Conservation (phyloP, 2,888 invertebrate species). For the Halocaridina rubra region DNA sequence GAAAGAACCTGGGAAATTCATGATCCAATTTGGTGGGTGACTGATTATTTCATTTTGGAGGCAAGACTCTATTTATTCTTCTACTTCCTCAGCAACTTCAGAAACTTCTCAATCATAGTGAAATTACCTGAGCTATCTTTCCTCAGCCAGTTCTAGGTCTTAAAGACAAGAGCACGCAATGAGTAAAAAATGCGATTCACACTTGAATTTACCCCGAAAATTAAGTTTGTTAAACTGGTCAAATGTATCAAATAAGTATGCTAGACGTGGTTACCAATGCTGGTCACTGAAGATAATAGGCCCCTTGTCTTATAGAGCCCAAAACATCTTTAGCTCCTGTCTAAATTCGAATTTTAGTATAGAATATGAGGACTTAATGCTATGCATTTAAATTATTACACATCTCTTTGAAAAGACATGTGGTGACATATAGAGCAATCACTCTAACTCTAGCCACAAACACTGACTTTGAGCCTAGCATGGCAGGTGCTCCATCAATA, state of each 20-base stretch:
- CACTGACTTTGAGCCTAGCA: conserved; percentile 37
- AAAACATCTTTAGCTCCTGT: background rate
- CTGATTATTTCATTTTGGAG: background rate
- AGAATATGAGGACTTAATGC: background rate
- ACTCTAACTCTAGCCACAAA: conserved; percentile 33
- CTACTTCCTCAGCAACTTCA: no score
- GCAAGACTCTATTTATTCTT: no score
- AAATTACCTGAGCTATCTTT: background rate
- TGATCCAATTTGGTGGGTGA: background rate
- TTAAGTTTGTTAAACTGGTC: background rate
- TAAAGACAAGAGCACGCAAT: background rate
- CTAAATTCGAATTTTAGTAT: background rate
- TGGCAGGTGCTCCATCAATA: conserved; percentile 35
- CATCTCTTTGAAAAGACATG: background rate
- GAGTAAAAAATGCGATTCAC: background rate
- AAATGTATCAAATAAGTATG: background rate
- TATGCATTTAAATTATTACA: background rate
- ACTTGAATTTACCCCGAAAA: background rate
- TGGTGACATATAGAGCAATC: background rate
- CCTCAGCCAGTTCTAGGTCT: background rate
- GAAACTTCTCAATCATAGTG: background rate
- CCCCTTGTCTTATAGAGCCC: background rate
- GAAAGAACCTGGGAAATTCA: background rate
- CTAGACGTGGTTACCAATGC: background rate
- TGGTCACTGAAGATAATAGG: background rate